These are phyloP conservation scores for Mesorhabditis sp. DNA, from an alignment of 2,888 invertebrate species.

Conservation along the genomic window DNA sequence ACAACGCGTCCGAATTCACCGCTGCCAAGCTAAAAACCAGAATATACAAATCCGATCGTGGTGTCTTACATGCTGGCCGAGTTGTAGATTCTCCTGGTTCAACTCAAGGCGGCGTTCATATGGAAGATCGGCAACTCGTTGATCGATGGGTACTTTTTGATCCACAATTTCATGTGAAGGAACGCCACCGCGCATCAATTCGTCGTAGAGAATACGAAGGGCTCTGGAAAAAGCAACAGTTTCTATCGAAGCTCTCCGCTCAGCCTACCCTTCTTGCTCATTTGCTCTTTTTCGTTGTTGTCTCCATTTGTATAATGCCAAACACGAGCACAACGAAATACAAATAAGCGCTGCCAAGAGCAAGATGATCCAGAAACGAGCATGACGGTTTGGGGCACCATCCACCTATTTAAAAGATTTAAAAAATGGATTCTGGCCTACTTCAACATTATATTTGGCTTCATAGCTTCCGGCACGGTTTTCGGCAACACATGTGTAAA, in stretches of 20 bases:
- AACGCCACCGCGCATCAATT: conserved; percentile 19
- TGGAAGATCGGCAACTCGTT: conserved; percentile 21
- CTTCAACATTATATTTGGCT: too few species aligned
- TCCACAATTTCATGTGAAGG: conserved; percentile 8
- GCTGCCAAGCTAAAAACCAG: conserved; percentile 22
- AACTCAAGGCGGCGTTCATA: conserved; percentile 26
- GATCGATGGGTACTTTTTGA: conserved; percentile 25
- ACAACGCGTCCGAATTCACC: conserved; percentile 35
- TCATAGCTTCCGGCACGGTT: too few species aligned
- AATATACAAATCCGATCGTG: background rate
- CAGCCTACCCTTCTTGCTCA: conserved; percentile 13
- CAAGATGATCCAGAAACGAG: background rate
- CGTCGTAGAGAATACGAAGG: conserved; percentile 23
- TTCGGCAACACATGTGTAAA: too few species aligned
- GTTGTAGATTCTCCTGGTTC: conserved; percentile 17
- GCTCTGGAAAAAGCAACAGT: conserved; percentile 18
- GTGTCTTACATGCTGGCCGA: conserved; percentile 15
- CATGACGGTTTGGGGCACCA: background rate
- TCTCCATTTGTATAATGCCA: background rate
- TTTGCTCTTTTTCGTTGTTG: conserved; percentile 13
- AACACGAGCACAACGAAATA: background rate
- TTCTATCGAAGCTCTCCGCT: background rate
- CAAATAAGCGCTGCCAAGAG: background rate
- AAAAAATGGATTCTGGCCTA: too few species aligned
- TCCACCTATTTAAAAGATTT: too few species aligned